phyloP scores from a whole-genome alignment of 2,888 invertebrate genomes.

The Eugnorisma glareosa region DNA sequence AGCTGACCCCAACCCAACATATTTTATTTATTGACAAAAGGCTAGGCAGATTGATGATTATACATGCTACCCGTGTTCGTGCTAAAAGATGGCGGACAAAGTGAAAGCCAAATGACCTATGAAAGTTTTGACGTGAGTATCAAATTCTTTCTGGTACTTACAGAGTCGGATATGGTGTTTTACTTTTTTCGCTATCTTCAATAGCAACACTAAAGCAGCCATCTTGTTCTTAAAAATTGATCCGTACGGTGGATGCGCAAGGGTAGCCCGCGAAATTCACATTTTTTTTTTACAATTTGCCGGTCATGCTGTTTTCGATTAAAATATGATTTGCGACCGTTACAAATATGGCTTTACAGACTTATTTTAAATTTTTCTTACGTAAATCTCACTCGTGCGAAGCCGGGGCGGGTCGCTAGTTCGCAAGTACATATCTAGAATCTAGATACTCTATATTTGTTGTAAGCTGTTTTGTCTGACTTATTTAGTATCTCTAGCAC shows the following conservation, averaged over 20 bases:
- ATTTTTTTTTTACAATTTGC: too few species aligned
- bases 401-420: neutral
- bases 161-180: neutral
- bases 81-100: neutral
- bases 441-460: neutral
- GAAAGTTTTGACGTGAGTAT: conserved; percentile 8
- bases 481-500: neutral
- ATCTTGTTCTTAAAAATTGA: neutral
- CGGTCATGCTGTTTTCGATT: too few species aligned
- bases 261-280: too few species aligned
- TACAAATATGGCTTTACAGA: too few species aligned
- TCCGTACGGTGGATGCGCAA: neutral
- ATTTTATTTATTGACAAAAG: too few species aligned
- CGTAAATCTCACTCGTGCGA: neutral
- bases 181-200: neutral
- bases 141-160: neutral
- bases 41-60: too few species aligned
- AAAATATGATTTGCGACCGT: too few species aligned
- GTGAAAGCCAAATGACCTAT: conserved; percentile 2
- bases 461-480: neutral
- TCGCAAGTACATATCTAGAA: neutral
- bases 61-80: neutral
- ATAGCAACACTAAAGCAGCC: neutral
- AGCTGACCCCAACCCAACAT: too few species aligned
- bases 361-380: too few species aligned